Base-by-base conservation (phyloP, 2,113 vertebrate genomes). In the Tamias sibiricus region DNA sequence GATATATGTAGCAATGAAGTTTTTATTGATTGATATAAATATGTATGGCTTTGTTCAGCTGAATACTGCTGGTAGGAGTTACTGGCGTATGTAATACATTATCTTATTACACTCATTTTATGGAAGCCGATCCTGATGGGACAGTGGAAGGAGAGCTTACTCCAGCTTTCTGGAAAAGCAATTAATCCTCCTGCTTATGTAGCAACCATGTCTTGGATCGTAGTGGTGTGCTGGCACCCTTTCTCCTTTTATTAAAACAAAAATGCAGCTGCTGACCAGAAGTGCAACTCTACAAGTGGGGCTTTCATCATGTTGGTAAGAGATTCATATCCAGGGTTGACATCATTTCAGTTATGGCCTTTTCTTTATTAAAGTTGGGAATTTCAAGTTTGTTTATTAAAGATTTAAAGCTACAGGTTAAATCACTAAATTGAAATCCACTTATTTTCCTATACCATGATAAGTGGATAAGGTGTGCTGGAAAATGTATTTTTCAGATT, bases 81-180 rank as follows among this genome's bases (percentile, higher is more conserved):
- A 87, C 90, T 94, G 92, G 96, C 81, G 92, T 98, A 94, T 97
- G 97, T 91, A 95, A 97, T 97, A 98, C 97, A 97, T 97, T 97
- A 98, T 98, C 96, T 98, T 98, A 98, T 98, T 98, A 98, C 97
- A 96, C 81, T 98, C 87, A 72, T 91, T 97, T 98, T 98, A 97
- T 98, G 97, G 97, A 95, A 96, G 94, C 95, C 76, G 95, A 95
- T 96, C 97, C 96, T 98, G 94, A 97, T 97, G 97, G 97, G 97
- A 97, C 97, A 97, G 97, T 98, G 97, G 95, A 96, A 94, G 96
- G 97, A 96, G 96, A 88, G 88, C 90, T 97, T 90, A 85, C 81
- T 95, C 90, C 88, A 92, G 95, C 92, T 95, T 96, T 98, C 98
- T 98, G 98, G 98, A 98, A 98, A 98, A 98, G 98, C 97, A 96